Evolutionary conservation across 2,797 vertebrate genomes (phyloP).

Genomic region (Hypotaenidia philippensis): DNA sequence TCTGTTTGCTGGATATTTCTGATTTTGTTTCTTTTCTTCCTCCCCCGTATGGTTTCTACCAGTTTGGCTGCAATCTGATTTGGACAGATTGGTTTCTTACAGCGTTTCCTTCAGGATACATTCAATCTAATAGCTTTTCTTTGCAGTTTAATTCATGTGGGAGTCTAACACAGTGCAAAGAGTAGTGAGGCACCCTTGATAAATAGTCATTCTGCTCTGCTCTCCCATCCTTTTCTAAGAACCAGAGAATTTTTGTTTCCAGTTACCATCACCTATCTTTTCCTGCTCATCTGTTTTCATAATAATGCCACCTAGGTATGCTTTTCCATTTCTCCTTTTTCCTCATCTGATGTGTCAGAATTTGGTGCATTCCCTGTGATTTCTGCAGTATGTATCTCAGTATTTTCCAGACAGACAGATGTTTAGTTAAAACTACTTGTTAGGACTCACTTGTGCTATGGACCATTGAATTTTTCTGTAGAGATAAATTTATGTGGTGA

Average conservation of each 20-base stretch:
- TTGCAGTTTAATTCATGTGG: rapidly evolving
- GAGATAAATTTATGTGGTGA: neutral
- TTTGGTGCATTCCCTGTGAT: neutral
- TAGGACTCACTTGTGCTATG: neutral
- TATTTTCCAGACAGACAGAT: neutral
- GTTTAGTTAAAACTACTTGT: neutral
- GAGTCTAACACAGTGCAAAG: neutral
- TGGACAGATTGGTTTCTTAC: neutral
- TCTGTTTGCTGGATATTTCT: neutral
- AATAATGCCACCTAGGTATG: neutral
- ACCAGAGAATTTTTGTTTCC: neutral
- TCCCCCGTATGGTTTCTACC: neutral
- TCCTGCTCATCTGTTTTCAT: neutral
- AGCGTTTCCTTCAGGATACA: neutral
- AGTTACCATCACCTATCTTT: neutral
- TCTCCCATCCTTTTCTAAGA: neutral
- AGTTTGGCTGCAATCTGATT: neutral
- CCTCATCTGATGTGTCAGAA: neutral
- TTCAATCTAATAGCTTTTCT: neutral
- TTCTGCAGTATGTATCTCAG: neutral
- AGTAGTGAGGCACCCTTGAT: neutral
- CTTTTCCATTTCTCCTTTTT: neutral
- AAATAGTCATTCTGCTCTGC: neutral
- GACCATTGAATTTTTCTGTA: neutral
- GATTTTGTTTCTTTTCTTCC: neutral